Conservation (phyloP, 2,797 vertebrate genomes). For the Brachyalestes nurse region DNA sequence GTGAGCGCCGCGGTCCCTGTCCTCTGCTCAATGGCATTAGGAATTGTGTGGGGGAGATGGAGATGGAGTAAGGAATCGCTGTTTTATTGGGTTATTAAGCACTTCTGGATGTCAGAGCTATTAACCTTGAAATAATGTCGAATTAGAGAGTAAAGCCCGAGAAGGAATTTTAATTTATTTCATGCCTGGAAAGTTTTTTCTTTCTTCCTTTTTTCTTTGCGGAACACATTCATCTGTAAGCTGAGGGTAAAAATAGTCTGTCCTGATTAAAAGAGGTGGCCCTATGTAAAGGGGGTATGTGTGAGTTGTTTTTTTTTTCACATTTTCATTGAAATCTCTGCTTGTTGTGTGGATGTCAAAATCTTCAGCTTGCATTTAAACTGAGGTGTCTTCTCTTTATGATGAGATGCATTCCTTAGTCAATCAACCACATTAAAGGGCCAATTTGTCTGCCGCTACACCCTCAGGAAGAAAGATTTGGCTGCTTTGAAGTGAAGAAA, state of each 20-base stretch:
- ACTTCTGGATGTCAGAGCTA: conserved; percentile 74
- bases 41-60: conserved; percentile 59
- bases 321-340: neutral
- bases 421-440: conserved; percentile 40
- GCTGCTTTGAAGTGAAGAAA: conserved; percentile 19
- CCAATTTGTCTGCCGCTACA: conserved; percentile 44
- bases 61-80: conserved; percentile 71
- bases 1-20: conserved; percentile 48
- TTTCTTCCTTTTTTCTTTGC: neutral
- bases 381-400: no score
- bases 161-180: conserved; percentile 72
- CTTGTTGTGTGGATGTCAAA: neutral
- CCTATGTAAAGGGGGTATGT: neutral
- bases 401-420: conserved; percentile 33
- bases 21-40: conserved; percentile 61
- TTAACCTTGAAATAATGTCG: conserved; percentile 75
- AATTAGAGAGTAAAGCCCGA: conserved; percentile 67
- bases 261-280: conserved; percentile 47
- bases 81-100: conserved; percentile 75
- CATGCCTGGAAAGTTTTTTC: conserved; percentile 58
- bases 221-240: conserved; percentile 56
- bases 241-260: conserved; percentile 58
- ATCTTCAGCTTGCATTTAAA: neutral
- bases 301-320: conserved; percentile 28
- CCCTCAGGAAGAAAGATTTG: conserved; percentile 23